phyloP scores from a whole-genome alignment of 2,888 invertebrate genomes.

The Yponomeuta plumbellus region DNA sequence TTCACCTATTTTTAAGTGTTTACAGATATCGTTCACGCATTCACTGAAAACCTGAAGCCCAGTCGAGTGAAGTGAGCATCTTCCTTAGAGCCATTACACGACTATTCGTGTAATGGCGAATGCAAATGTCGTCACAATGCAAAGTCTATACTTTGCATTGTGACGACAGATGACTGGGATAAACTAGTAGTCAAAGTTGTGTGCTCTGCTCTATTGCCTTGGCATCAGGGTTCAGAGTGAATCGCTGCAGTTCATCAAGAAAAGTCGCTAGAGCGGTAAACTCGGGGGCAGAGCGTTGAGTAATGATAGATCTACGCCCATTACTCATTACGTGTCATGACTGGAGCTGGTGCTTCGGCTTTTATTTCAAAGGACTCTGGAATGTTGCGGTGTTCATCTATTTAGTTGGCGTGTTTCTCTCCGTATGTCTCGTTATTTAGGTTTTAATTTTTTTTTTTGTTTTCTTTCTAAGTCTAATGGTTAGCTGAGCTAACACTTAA shows the following conservation, averaged over 20 bases:
- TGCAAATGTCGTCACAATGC: too few species aligned
- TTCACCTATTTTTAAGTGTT: neutral
- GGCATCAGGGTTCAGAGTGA: conserved; percentile 4
- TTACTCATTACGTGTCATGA: conserved; percentile 55
- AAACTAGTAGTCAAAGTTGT: neutral
- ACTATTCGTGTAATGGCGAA: too few species aligned
- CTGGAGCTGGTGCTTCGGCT: conserved; percentile 47
- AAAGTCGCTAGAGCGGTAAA: conserved; percentile 30
- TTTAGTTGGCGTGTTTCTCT: conserved; percentile 5
- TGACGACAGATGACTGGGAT: conserved; percentile 56
- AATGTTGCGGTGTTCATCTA: conserved; percentile 8
- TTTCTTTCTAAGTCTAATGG: neutral
- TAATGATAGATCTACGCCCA: conserved; percentile 47
- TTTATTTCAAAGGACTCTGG: conserved; percentile 42
- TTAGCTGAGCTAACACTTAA: neutral
- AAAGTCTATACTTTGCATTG: conserved; percentile 21
- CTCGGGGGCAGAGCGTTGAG: conserved; percentile 54
- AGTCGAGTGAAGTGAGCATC: conserved; percentile 18
- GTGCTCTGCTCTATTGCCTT: neutral
- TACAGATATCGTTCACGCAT: conserved; percentile 15
- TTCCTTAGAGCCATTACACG: conserved; percentile 16
- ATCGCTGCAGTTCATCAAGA: neutral
- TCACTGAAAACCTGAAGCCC: neutral
- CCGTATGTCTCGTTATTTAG: neutral
- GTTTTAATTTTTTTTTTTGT: neutral